phyloP scores from a whole-genome alignment of 2,888 invertebrate species.

The Hirtodrosophila cameraria region DNA sequence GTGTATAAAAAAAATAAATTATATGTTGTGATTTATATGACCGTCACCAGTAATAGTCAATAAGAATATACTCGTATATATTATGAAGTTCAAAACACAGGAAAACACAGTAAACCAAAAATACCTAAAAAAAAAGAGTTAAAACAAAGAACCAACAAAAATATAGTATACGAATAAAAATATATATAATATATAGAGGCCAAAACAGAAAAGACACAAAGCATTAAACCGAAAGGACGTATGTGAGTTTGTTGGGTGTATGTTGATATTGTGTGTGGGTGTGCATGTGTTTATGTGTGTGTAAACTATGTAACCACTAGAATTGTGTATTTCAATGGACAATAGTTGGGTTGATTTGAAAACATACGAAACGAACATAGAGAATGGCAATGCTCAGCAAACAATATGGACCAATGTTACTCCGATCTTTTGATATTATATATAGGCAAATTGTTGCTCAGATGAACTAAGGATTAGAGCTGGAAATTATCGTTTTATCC shows the following conservation, averaged over 20 bases:
- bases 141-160: conserved; percentile 42
- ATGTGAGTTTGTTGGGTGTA: conserved; percentile 15
- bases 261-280: conserved; percentile 10
- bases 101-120: conserved; percentile 11
- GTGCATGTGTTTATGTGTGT: conserved; percentile 3
- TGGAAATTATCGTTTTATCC: conserved; percentile 3
- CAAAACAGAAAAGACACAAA: conserved; percentile 34
- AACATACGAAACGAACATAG: conserved; percentile 52
- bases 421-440: not conserved
- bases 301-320: not conserved
- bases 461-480: conserved; percentile 42
- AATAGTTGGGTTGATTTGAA: conserved; percentile 25
- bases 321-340: conserved; percentile 5
- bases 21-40: conserved; percentile 35
- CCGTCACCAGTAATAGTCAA: conserved; percentile 63
- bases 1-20: not conserved
- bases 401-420: conserved; percentile 44
- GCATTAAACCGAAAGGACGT: conserved; percentile 36
- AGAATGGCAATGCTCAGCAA: conserved; percentile 57
- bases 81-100: conserved; percentile 24
- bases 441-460: conserved; percentile 57
- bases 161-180: conserved; percentile 10
- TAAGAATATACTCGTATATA: conserved; percentile 18
- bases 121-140: conserved; percentile 17
- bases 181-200: conserved; percentile 7